Evolutionary conservation across 1,140 invertebrate genomes (phyloP).

Genomic region (Bombus superbus): DNA sequence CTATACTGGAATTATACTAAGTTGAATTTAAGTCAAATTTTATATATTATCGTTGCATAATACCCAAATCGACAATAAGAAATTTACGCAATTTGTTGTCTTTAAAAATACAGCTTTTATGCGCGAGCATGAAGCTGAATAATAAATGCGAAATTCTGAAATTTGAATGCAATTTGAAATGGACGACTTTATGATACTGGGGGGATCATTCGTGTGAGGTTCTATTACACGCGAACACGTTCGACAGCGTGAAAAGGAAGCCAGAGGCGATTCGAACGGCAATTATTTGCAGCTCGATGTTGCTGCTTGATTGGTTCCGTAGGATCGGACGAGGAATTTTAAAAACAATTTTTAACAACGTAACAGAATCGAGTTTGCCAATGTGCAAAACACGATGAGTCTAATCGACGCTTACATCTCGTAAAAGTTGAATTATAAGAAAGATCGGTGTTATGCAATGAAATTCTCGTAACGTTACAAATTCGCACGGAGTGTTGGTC

Average conservation of each 20-base stretch:
- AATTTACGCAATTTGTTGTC: not conserved
- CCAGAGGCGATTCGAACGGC: not conserved
- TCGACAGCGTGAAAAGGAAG: not conserved
- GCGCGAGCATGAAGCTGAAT: not conserved
- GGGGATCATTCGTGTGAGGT: not conserved
- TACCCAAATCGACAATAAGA: too few species aligned
- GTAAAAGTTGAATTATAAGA: not conserved
- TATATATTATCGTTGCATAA: too few species aligned
- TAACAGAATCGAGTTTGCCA: not conserved
- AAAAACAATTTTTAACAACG: not conserved
- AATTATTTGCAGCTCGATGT: constrained; percentile 24
- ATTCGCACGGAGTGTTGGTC: too few species aligned
- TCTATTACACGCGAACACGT: not conserved
- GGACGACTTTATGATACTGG: not conserved
- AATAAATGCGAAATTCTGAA: not conserved
- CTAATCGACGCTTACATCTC: not conserved
- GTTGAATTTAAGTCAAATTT: not conserved
- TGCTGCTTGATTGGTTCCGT: constrained; percentile 7
- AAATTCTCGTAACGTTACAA: not conserved
- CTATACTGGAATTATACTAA: not conserved
- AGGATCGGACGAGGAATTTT: not conserved
- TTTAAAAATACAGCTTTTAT: not conserved
- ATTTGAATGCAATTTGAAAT: not conserved
- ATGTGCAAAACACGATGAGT: constrained; percentile 9
- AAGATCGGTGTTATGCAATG: not conserved